A percentile compares a stretch with the other conserved stretches of the same genome.
Evolutionary conservation across 2,888 invertebrate genomes (phyloP).

Genomic region (Synanthedon andrenaeformis): DNA sequence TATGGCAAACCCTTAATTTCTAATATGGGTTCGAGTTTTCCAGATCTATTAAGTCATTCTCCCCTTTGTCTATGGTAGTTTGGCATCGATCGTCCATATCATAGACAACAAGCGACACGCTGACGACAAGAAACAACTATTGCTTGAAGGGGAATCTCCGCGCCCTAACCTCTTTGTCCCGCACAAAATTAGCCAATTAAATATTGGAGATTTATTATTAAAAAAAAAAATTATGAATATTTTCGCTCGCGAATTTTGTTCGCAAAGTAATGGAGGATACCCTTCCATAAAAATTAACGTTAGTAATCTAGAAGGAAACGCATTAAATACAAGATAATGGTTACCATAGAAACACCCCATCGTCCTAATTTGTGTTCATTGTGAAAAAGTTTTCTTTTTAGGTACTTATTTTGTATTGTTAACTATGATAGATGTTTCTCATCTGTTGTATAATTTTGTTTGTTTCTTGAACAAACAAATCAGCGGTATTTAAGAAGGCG

Average conservation of each 20-base stretch:
- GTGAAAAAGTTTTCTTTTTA: not conserved
- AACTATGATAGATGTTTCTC: not conserved
- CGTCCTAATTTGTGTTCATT: not conserved
- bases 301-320: slow-evolving; percentile 14
- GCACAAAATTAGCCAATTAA: slow-evolving; percentile 40
- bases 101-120: slow-evolving; percentile 16
- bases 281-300: slow-evolving; percentile 25
- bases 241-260: slow-evolving; percentile 23
- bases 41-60: too few species aligned
- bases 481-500: not conserved
- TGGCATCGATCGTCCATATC: not conserved
- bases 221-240: slow-evolving; percentile 25
- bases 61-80: not conserved
- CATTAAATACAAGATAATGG: slow-evolving; percentile 19
- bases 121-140: slow-evolving; percentile 49
- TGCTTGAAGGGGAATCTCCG: slow-evolving; percentile 38
- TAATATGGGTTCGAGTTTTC: too few species aligned
- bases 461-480: not conserved
- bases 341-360: slow-evolving; percentile 34
- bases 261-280: slow-evolving; percentile 25
- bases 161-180: slow-evolving; percentile 35
- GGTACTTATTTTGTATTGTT: not conserved
- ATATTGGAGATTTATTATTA: slow-evolving; percentile 25
- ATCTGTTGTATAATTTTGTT: not conserved
- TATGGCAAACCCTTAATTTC: too few species aligned